Evolutionary conservation across 2,113 vertebrate species (phyloP).

Genomic region (Acanthochromis polyacanthus): DNA sequence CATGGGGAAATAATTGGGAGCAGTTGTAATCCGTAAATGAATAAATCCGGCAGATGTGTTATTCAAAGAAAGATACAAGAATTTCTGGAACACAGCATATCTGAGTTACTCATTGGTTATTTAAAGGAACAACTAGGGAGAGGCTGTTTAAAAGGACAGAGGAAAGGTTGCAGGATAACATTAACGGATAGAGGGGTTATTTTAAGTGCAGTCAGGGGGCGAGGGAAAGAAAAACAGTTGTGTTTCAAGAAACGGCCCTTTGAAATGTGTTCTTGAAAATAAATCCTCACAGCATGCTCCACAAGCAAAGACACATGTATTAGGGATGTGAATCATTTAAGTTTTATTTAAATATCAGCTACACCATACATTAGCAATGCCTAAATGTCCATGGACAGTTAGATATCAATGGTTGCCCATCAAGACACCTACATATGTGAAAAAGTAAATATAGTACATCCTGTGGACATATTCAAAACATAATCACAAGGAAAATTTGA

Average conservation of each 20-base stretch:
- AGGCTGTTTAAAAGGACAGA: background rate
- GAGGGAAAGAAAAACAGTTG: background rate
- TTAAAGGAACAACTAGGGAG: constrained; percentile 11
- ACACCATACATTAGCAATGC: too few relatives aligned
- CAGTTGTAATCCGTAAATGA: constrained; percentile 56
- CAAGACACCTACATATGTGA: background rate
- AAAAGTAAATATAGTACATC: too few relatives aligned
- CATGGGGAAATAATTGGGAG: constrained; percentile 49
- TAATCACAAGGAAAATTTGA: too few relatives aligned
- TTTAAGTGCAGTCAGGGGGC: background rate
- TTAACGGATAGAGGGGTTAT: constrained; percentile 1
- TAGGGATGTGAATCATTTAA: too few relatives aligned
- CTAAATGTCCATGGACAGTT: too few relatives aligned
- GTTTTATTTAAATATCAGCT: too few relatives aligned
- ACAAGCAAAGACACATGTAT: too few relatives aligned
- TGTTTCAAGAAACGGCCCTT: background rate
- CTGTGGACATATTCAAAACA: too few relatives aligned
- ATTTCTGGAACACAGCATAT: constrained; percentile 21
- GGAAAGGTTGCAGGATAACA: constrained; percentile 3
- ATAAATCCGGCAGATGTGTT: constrained; percentile 41
- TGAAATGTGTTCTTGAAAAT: background rate
- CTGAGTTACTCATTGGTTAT: constrained; percentile 27
- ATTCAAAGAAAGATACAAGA: constrained; percentile 29
- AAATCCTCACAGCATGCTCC: too few relatives aligned
- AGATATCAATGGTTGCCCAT: background rate